phyloP scores from a whole-genome alignment of 2,113 vertebrate species.

The Charadrius vociferus region DNA sequence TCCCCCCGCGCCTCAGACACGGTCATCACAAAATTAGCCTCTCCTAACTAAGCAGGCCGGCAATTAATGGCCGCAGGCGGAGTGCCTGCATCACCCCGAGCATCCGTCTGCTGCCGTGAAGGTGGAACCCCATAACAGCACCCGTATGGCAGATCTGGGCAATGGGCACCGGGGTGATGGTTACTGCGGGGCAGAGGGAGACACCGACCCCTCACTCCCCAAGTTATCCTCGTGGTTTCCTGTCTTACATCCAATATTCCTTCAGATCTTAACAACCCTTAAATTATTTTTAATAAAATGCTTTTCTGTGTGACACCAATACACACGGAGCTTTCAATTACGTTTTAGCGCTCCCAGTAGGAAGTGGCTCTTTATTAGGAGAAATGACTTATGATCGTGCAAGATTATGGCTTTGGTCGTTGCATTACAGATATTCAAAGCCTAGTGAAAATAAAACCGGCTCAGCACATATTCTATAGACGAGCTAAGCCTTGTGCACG shows the following conservation, averaged over 20 bases:
- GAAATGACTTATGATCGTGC: not conserved
- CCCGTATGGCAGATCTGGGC: accelerated
- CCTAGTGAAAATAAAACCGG: not conserved
- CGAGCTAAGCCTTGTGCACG: not conserved
- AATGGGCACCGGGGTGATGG: accelerated
- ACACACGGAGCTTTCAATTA: not conserved
- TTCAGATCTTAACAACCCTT: not conserved
- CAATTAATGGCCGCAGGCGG: not conserved
- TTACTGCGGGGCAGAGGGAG: not conserved
- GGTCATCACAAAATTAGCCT: not conserved
- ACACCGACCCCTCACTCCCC: accelerated
- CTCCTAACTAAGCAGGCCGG: not conserved
- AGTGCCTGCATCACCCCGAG: accelerated
- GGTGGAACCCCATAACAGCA: not conserved
- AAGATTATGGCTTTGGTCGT: not conserved
- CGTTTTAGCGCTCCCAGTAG: constrained; percentile 20
- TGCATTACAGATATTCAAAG: not conserved
- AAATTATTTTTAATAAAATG: not conserved
- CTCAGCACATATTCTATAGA: not conserved
- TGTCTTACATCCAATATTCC: not conserved
- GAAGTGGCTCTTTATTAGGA: not conserved
- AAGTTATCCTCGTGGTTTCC: not conserved
- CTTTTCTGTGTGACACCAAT: not conserved
- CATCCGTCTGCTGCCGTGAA: accelerated
- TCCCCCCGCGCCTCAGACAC: not conserved